Percentiles rank a stretch among this genome's conserved stretches.
phyloP scores from a whole-genome alignment of 2,888 invertebrate species.

The Pherbina coryleti region DNA sequence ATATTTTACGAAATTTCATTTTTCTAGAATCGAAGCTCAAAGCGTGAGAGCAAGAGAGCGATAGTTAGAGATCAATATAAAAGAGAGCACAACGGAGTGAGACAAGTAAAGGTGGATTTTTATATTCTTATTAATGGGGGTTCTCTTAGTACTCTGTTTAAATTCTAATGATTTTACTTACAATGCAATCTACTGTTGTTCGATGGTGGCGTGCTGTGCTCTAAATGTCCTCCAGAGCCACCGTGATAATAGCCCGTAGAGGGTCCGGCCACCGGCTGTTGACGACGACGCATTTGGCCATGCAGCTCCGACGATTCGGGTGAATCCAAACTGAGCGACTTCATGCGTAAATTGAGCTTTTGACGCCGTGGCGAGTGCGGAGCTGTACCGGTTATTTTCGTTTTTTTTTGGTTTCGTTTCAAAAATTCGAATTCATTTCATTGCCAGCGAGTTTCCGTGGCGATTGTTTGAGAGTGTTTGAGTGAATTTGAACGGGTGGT shows the following conservation, averaged over 20 bases:
- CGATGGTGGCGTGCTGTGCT: slow-evolving; percentile 71
- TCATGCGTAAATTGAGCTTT: slow-evolving; percentile 97
- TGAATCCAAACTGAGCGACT: slow-evolving; percentile 96
- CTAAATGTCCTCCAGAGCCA: slow-evolving; percentile 69
- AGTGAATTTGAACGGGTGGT: too few species aligned
- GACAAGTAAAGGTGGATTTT: neutral
- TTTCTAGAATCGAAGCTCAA: too few species aligned
- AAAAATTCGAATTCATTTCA: slow-evolving; percentile 27
- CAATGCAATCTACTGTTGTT: slow-evolving; percentile 75
- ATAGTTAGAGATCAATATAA: neutral
- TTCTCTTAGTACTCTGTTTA: neutral
- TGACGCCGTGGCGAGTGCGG: slow-evolving; percentile 96
- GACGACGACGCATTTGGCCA: slow-evolving; percentile 79
- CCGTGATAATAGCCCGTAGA: slow-evolving; percentile 52
- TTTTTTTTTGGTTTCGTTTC: slow-evolving; percentile 26
- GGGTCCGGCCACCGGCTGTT: slow-evolving; percentile 71
- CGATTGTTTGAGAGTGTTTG: slow-evolving; percentile 11
- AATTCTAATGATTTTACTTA: slow-evolving; percentile 68
- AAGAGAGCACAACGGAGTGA: neutral
- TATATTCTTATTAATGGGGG: neutral
- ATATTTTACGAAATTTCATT: too few species aligned
- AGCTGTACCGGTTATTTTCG: slow-evolving; percentile 73
- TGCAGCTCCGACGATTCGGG: slow-evolving; percentile 91
- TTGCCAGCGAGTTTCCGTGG: slow-evolving; percentile 17
- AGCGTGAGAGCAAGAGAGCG: neutral